Conservation (phyloP, 1,140 invertebrate genomes). For the Teleogryllus occipitalis region DNA sequence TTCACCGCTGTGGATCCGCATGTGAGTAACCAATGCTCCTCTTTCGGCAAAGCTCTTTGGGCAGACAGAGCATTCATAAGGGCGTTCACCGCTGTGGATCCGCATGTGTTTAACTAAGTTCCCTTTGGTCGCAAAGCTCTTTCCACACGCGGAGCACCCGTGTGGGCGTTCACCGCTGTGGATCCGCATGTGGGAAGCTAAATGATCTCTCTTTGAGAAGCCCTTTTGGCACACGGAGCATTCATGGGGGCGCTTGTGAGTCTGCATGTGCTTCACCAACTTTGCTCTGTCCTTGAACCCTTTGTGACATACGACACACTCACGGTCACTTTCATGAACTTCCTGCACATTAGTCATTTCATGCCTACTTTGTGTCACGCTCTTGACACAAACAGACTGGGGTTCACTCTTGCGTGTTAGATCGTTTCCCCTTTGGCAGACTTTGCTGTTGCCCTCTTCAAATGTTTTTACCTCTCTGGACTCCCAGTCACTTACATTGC, state of each 20-base stretch:
- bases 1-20: conserved; percentile 8
- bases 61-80: conserved; percentile 5
- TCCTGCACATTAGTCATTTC: no score
- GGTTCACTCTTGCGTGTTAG: no score
- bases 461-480: no score
- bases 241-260: neutral
- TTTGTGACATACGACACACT: conserved; percentile 2
- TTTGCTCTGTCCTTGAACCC: neutral
- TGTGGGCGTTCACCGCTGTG: neutral
- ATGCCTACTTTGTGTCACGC: no score
- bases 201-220: neutral
- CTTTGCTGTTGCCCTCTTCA: no score
- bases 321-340: no score
- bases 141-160: neutral
- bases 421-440: no score
- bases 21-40: neutral
- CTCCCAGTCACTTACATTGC: no score
- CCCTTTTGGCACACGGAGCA: neutral
- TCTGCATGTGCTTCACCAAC: neutral
- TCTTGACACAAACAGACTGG: no score
- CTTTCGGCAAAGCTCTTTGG: neutral
- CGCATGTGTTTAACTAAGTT: neutral
- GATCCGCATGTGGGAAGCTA: neutral
- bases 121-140: neutral
- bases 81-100: conserved; percentile 7